Conservation (phyloP, 2,113 vertebrate species). For the Planiliza haematocheilus region DNA sequence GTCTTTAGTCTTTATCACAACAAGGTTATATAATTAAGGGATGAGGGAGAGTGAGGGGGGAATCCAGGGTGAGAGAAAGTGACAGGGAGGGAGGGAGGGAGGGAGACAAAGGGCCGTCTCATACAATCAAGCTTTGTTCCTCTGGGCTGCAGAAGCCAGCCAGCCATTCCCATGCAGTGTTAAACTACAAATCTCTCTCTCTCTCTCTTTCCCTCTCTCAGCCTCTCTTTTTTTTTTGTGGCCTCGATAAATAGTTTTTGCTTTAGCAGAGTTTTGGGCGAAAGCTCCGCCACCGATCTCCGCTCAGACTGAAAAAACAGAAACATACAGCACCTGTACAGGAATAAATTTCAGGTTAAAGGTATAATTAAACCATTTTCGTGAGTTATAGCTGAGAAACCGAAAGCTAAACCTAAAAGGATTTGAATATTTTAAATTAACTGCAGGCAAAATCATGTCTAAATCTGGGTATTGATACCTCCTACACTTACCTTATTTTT, state of each 20-base stretch:
- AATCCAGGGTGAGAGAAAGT: conserved; percentile 42
- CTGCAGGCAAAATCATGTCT: too few relatives aligned
- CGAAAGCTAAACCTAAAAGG: too few relatives aligned
- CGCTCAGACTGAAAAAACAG: too few relatives aligned
- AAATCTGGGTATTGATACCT: too few relatives aligned
- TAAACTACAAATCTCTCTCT: conserved; percentile 20
- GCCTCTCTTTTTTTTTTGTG: conserved; percentile 7
- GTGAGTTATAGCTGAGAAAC: too few relatives aligned
- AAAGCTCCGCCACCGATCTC: too few relatives aligned
- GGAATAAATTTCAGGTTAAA: too few relatives aligned
- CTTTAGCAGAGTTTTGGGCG: too few relatives aligned
- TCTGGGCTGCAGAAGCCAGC: conserved; percentile 43
- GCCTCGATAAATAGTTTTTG: background rate
- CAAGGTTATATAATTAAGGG: conserved; percentile 71
- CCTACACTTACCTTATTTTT: too few relatives aligned
- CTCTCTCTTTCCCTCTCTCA: background rate
- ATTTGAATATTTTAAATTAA: too few relatives aligned
- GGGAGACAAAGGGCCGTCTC: conserved; percentile 57
- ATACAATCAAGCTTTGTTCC: conserved; percentile 77
- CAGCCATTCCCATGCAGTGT: conserved; percentile 51
- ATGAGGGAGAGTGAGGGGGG: conserved; percentile 29
- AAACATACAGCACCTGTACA: too few relatives aligned
- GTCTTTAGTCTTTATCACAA: conserved; percentile 50
- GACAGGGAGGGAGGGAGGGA: conserved; percentile 31
- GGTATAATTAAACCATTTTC: too few relatives aligned